Evolutionary conservation across 2,888 invertebrate species (phyloP).

Genomic region (Orthonychiurus folsomi): DNA sequence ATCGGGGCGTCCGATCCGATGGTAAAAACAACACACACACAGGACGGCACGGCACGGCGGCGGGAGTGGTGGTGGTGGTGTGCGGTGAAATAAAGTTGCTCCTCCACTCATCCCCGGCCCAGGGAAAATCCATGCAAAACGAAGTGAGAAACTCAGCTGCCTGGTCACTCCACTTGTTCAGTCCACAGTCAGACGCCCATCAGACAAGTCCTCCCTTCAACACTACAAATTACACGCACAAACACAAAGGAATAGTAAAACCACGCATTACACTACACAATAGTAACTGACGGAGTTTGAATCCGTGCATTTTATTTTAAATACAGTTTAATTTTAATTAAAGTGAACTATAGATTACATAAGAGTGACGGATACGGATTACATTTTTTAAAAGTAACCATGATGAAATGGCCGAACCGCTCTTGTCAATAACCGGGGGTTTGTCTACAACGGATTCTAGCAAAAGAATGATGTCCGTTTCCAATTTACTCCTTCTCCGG

Average conservation of each 20-base stretch:
- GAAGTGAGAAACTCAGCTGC: neutral
- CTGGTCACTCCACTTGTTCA: neutral
- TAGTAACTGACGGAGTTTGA: no score
- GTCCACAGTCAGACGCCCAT: neutral
- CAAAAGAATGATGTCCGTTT: neutral
- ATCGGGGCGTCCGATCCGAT: neutral
- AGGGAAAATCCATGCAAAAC: neutral
- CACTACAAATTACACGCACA: neutral
- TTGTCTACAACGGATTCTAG: neutral
- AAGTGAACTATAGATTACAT: no score
- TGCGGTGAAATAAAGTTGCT: no score
- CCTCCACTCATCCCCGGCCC: no score
- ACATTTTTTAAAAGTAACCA: neutral
- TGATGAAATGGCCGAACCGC: neutral
- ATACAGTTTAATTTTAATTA: no score
- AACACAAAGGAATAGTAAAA: neutral
- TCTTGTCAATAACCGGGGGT: neutral
- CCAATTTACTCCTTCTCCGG: neutral
- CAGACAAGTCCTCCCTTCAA: no score
- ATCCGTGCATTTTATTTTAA: no score
- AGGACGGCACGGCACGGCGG: no score
- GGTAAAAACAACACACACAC: neutral
- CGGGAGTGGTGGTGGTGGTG: no score
- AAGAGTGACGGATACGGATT: no score
- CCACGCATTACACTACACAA: no score